phyloP scores from a whole-genome alignment of 2,113 vertebrate species.

The Pogonocichla stellata region DNA sequence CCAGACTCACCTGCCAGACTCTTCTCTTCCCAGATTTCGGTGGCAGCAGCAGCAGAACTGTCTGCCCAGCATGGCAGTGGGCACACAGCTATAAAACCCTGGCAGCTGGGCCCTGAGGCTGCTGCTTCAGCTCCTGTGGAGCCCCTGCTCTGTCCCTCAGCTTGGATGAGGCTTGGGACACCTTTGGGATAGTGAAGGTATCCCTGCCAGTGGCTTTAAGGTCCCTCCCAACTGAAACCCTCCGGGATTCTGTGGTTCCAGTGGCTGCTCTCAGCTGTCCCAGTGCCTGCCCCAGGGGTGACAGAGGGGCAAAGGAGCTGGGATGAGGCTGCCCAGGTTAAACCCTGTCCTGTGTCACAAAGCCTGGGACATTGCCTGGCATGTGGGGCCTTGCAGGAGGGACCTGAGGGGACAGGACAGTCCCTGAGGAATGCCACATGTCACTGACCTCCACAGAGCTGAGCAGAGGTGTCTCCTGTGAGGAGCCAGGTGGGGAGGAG shows the following conservation, averaged over 20 bases:
- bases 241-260: background rate
- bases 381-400: background rate
- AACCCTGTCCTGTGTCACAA: background rate
- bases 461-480: fast-evolving
- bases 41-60: background rate
- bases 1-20: fast-evolving
- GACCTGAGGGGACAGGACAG: background rate
- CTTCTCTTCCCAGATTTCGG: background rate
- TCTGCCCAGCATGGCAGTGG: background rate
- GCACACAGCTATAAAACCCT: background rate
- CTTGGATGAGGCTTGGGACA: background rate
- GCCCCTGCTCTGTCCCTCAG: background rate
- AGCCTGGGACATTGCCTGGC: background rate
- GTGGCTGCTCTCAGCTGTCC: background rate
- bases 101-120: background rate
- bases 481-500: background rate
- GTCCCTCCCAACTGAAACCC: background rate
- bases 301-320: background rate
- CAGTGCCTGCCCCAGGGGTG: background rate
- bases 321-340: background rate
- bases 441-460: background rate
- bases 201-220: background rate
- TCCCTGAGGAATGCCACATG: background rate
- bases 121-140: background rate
- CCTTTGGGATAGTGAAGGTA: background rate